Evolutionary conservation across 2,797 vertebrate genomes (phyloP).

Genomic region (Morus bassanus): DNA sequence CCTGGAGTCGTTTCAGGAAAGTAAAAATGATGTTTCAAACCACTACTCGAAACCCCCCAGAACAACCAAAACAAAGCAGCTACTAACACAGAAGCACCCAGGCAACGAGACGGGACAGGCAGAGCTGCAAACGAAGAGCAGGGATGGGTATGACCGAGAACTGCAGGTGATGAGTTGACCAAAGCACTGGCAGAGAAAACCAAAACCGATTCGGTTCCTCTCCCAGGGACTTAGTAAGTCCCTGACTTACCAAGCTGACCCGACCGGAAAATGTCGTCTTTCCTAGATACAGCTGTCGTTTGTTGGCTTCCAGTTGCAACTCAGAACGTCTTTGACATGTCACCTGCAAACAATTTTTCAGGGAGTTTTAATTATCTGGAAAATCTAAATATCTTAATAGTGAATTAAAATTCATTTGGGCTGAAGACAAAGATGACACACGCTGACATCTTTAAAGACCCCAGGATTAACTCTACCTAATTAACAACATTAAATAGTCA

Average conservation of each 20-base stretch:
- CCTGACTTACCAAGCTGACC: not conserved
- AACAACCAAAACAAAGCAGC: not conserved
- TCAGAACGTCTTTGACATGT: not conserved
- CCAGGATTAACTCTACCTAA: not conserved
- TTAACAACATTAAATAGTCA: not conserved
- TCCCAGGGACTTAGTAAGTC: not conserved
- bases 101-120: accelerated
- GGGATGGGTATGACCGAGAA: accelerated
- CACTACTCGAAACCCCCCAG: not conserved
- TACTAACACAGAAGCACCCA: not conserved
- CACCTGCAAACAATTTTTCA: not conserved
- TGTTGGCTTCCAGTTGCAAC: not conserved
- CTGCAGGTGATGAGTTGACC: not conserved
- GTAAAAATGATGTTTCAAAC: not conserved
- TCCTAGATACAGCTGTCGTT: not conserved
- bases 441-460: not conserved
- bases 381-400: not conserved
- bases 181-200: not conserved
- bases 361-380: not conserved
- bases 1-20: not conserved
- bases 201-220: accelerated
- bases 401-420: not conserved
- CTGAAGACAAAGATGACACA: not conserved
- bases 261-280: not conserved
- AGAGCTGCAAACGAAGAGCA: not conserved